Base-by-base conservation (phyloP, 2,113 vertebrate species). In the Myotis davidii region DNA sequence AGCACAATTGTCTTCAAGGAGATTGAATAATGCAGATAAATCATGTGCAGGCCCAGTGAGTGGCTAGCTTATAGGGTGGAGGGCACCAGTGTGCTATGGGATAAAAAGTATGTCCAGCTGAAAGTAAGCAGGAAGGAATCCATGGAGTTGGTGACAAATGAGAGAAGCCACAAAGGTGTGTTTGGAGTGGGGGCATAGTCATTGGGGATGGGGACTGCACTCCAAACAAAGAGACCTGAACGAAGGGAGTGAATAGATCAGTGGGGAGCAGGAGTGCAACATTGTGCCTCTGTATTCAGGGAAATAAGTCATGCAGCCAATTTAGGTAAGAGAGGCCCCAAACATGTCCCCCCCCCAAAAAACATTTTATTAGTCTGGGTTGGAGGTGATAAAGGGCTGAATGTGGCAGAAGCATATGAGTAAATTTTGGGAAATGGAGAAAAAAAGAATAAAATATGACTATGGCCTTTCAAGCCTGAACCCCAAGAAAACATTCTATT, bases 31-130 rank as follows among this genome's bases (percentile, higher is more conserved):
- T n/a, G 13, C 45, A n/a, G 29, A 14, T 34, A 69, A n/a, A 25
- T n/a, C 9, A 1, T 0, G 1, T 4, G 4, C 7, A 32, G 18
- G 0, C 32, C 25, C 52, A 16, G 6, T 3, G 16, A 69, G 20
- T 20, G 48, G 8, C 13, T 20, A 23, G 32, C 11, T 56, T 18
- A 34, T 11, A 42, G 20, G 11, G 42, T 4, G 20, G 56, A 32
- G 74, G 20, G 12, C 25, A 20, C 8, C 77, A 64, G 13, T 32
- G 32, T 12, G 29, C 23, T 14, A 0, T 2, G 13, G n/a, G 37
- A 10, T 87, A 32, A 50, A 39, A 37, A 23, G 0, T 0, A 5
- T 54, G 9, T 74, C 3, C 45, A 17, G 11, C 32, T 69, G 17
- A 21, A 77, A 16, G 56, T 61, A 25, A 61, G 16, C 14, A 20